phyloP scores from a whole-genome alignment of 2,797 vertebrate species.

The Poecile montanus region DNA sequence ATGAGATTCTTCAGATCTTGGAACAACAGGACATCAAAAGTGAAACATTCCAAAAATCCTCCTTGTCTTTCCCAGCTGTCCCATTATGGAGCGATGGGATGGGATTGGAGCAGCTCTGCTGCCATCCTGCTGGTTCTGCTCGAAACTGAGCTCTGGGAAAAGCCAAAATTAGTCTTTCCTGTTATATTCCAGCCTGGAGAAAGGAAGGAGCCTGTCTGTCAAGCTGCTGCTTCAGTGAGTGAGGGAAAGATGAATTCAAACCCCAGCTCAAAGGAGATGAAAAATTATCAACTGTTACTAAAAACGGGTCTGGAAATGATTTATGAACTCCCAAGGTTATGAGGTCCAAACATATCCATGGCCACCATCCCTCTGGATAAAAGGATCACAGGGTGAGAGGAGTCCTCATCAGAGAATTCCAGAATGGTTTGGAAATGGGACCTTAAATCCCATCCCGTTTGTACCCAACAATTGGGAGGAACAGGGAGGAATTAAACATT shows the following conservation, averaged over 20 bases:
- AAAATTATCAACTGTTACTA: background rate
- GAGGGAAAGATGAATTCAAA: background rate
- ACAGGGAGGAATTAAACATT: background rate
- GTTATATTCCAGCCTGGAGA: background rate
- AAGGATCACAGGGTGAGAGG: background rate
- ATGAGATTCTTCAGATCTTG: background rate
- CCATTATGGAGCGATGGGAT: fast-evolving
- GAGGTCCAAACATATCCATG: background rate
- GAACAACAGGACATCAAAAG: background rate
- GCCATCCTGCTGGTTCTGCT: background rate
- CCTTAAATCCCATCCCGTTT: background rate
- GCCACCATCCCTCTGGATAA: background rate
- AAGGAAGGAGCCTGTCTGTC: background rate
- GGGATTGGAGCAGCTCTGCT: background rate
- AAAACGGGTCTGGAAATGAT: background rate
- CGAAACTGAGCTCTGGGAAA: background rate
- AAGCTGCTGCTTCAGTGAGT: background rate
- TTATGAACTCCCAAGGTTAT: background rate
- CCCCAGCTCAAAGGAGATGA: background rate
- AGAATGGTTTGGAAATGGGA: background rate
- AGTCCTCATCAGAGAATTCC: background rate
- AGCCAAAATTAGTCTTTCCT: background rate
- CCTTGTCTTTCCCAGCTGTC: background rate
- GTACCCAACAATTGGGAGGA: background rate
- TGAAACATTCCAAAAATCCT: background rate